Evolutionary conservation across 2,888 invertebrate species (phyloP), one percentile per base, ranked within the genome.

Genomic region (Euzetes globulus): DNA sequence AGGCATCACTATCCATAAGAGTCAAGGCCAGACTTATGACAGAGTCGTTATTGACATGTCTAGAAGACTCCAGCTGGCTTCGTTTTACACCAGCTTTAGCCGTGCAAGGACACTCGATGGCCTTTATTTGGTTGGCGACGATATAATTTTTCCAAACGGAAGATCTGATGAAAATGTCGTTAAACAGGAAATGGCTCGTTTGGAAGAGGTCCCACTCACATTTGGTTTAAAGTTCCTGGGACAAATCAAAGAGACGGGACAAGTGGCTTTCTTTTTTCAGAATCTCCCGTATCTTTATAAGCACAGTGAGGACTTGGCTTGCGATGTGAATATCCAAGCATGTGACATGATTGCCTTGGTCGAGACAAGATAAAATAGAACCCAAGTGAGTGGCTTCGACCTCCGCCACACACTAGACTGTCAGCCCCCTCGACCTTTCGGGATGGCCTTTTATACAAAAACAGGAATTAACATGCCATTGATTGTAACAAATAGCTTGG

Each of bases 1-100:
- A 72, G 78, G 75, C 17, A 77, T 78, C 33, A 79, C 79, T 0
- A 77, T 79, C 37, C 55, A 74, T 7, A 79, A 79, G 72, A 58
- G 76, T 0, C 79, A 79, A 75, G 79, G 79, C 13, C 52, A 33
- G 6, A 76, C 76, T 0, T 75, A 52, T 22, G 25, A 73, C 9
- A 1, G 19, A n/a, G 76, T 76, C 1, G 71, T 29, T 15, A 13
- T 72, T 6, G 22, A 76, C 41, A 11, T 76, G 25, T 22, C 11
- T 6, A 1, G 25, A 22, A 55, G 2, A 11, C 22, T 22, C 4
- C 25, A 55, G 1, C 25, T 55, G 25, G 1, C 4, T 2, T 1
- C 3, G 22, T 3, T 55, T 6, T 55, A 55, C 25, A 55, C 55
- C 25, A 13, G 19, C 2, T 55, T 55, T 3, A 55, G 55, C 55